A percentile compares a stretch with the other conserved stretches of the same genome.
Evolutionary conservation across 2,888 invertebrate species (phyloP).

Genomic region (Pristionchus exspectatus): DNA sequence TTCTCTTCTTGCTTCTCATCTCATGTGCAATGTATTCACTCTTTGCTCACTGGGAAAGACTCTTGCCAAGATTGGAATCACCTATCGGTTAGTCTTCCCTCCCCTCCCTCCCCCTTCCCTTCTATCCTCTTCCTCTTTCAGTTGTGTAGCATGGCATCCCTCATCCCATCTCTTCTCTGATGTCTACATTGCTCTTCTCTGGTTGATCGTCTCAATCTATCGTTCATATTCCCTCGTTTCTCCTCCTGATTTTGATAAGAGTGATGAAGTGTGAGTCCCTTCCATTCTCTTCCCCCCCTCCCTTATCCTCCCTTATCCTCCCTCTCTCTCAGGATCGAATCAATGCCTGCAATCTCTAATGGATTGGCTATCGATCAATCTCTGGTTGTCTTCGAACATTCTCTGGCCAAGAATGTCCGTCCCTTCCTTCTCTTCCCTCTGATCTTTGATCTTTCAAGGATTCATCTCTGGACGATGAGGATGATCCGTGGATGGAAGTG

Average conservation of each 20-base stretch:
- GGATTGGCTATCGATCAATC: conserved; percentile 75
- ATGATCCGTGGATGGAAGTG: conserved; percentile 35
- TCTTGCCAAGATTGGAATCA: conserved; percentile 44
- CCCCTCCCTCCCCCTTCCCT: background rate
- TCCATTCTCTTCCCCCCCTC: background rate
- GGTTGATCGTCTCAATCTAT: conserved; percentile 68
- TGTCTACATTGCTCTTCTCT: conserved; percentile 63
- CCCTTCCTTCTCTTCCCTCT: background rate
- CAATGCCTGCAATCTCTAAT: conserved; percentile 72
- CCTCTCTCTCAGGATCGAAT: conserved; percentile 70
- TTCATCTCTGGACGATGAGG: conserved; percentile 33
- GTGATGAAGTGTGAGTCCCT: conserved; percentile 72
- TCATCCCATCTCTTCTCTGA: conserved; percentile 38
- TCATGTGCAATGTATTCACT: conserved; percentile 50
- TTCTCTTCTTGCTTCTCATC: conserved; percentile 35
- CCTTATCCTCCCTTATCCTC: background rate
- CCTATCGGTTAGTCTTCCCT: conserved; percentile 3
- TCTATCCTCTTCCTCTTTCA: background rate
- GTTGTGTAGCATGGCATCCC: conserved; percentile 47
- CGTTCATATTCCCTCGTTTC: conserved; percentile 64
- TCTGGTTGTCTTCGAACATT: conserved; percentile 72
- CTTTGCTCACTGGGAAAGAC: conserved; percentile 7
- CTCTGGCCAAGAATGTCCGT: conserved; percentile 65
- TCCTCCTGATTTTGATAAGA: conserved; percentile 63
- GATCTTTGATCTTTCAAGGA: conserved; percentile 29